Conservation (phyloP, 1,140 invertebrate species). For the Coenobita brevimanus region DNA sequence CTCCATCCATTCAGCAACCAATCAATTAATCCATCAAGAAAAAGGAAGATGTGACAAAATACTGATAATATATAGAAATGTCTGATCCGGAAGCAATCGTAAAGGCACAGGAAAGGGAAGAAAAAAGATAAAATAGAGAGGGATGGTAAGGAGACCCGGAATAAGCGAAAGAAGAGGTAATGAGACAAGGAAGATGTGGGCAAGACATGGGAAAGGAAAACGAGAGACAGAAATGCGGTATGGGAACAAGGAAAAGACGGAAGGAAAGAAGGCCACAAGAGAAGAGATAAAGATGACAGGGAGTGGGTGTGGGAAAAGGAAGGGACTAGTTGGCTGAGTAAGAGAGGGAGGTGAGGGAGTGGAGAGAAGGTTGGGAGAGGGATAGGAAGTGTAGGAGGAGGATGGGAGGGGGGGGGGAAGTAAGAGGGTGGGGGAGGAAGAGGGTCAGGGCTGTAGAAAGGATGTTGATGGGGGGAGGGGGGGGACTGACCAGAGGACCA, state of each 20-base stretch:
- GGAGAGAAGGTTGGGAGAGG: too few species aligned
- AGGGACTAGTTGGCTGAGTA: too few species aligned
- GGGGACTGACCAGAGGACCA: constrained; percentile 6
- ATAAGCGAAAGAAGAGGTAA: background rate
- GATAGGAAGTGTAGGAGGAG: too few species aligned
- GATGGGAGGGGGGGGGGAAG: background rate
- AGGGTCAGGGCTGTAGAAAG: background rate
- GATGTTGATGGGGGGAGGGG: too few species aligned
- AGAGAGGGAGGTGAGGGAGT: too few species aligned
- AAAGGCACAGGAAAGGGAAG: background rate
- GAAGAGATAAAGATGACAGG: too few species aligned
- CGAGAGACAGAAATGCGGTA: background rate
- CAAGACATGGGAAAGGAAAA: background rate
- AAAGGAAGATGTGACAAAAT: background rate
- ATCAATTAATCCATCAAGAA: too few species aligned
- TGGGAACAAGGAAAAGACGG: background rate
- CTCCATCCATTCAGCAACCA: background rate
- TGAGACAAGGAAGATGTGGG: background rate
- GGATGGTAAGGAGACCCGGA: background rate
- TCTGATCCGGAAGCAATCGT: background rate
- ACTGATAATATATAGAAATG: background rate
- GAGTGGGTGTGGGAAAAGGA: too few species aligned
- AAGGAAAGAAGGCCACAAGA: too few species aligned
- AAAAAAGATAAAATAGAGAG: background rate
- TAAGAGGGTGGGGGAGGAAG: background rate